Base-by-base conservation (phyloP, 2,113 vertebrate species). In the Furnarius figulus region DNA sequence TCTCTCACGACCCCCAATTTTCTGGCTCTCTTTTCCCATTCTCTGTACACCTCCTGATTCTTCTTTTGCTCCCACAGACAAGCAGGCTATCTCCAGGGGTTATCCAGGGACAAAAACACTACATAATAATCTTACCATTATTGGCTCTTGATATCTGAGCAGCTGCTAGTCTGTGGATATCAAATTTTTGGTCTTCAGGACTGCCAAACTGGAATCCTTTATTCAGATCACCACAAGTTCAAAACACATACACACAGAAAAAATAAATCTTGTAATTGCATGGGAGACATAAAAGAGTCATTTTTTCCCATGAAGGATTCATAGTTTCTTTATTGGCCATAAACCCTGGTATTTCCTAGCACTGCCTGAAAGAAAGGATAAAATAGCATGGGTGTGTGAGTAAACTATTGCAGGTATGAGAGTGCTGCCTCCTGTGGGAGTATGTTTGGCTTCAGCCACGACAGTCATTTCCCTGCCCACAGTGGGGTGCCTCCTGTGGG, bases 31-130 rank as follows among this genome's bases (percentile, higher is more conserved):
- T 55, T 90, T 77, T 66, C 55, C 14, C 8, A n/a, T 78, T 49
- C 73, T 52, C 79, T 78, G 65, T 62, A 24, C 56, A 63, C 93
- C 81, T 94, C 87, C 56, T 87, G 71, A 15, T 46, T 61, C 53
- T 55, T 12, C 50, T 75, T 42, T 77, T 91, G 70, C 77, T 95
- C 28, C 74, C 37, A 8, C 5, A 66, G 39, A 39, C 5, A 24
- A 84, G 50, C 61, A 70, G 37, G 49, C 66, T 74, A 58, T 82
- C 89, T 87, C 74, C 72, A 87, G 87, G 42, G 89, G 77, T 90
- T 90, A 88, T 86, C 65, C 89, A 62, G 68, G 86, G 94, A 92
- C 93, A 95, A 40, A 90, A 94, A 74, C 35, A 50, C 68, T 72
- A 30, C 49, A 25, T 40, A 87, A 91, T 53, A 86, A 49, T 53